Evolutionary conservation across 2,797 vertebrate species (phyloP).

Genomic region (Mus minutoides): DNA sequence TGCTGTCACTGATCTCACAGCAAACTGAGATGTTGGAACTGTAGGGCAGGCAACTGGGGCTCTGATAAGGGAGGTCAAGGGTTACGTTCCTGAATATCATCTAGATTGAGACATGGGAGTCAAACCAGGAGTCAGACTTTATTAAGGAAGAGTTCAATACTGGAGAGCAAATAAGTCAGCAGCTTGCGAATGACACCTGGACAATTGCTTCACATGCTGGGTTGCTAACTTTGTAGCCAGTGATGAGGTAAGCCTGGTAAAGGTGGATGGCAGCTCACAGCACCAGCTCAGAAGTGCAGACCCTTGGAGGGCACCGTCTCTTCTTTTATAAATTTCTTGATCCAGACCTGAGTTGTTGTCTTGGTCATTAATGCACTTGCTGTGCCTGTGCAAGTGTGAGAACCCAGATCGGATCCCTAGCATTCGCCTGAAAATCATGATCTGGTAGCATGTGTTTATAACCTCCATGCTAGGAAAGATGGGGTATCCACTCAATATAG

Average conservation of each 20-base stretch:
- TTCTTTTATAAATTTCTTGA: constrained; percentile 9
- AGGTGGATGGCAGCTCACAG: neutral
- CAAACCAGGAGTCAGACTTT: constrained; percentile 28
- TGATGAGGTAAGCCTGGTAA: neutral
- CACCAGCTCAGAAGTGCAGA: neutral
- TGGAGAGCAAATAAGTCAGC: constrained; percentile 12
- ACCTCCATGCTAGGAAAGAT: too few relatives aligned
- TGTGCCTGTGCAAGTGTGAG: neutral
- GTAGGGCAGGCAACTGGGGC: neutral
- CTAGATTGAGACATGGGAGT: neutral
- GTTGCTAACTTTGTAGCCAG: neutral
- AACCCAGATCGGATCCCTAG: neutral
- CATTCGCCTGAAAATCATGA: neutral
- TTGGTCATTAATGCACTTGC: neutral
- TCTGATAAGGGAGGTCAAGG: neutral
- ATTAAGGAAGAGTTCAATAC: constrained; percentile 10
- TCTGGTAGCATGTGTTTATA: neutral
- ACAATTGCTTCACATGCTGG: neutral
- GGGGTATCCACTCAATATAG: neutral
- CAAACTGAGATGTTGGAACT: neutral
- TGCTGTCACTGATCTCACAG: neutral
- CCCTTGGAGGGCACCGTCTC: neutral
- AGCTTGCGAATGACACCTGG: neutral
- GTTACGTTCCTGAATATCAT: neutral
- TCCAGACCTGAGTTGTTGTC: neutral